Evolutionary conservation across 2,888 invertebrate genomes (phyloP).

Genomic region (Griposia aprilina): DNA sequence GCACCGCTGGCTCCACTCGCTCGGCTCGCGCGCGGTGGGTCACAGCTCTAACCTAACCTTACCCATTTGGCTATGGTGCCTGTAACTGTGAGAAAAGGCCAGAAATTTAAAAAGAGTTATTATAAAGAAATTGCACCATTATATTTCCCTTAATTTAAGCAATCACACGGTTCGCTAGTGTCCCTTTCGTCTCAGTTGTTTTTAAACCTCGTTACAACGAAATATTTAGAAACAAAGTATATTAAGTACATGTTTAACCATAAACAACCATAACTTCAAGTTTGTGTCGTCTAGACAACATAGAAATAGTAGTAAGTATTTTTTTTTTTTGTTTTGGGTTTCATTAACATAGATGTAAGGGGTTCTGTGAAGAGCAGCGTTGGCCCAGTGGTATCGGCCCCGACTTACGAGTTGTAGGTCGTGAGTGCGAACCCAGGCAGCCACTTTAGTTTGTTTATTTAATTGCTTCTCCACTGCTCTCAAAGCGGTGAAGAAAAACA

Average conservation of each 20-base stretch:
- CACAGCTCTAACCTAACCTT: too few species aligned
- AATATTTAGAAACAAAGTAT: neutral
- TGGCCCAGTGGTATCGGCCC: neutral
- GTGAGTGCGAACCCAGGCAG: neutral
- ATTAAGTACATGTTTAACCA: neutral
- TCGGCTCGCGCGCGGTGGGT: too few species aligned
- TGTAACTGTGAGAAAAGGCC: too few species aligned
- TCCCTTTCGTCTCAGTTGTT: neutral
- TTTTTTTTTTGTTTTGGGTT: neutral
- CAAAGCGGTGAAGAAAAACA: neutral
- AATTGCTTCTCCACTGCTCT: neutral
- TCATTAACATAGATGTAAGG: neutral
- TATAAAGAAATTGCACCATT: neutral
- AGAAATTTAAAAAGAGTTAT: neutral
- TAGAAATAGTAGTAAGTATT: conserved; percentile 1
- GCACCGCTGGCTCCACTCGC: too few species aligned
- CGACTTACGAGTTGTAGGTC: neutral
- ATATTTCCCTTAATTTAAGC: neutral
- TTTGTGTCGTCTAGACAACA: too few species aligned
- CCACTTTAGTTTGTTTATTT: too few species aligned
- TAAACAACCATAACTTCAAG: too few species aligned
- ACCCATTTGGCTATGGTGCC: too few species aligned
- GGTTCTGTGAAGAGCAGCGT: neutral
- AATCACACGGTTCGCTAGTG: neutral
- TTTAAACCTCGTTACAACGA: neutral